phyloP scores from a whole-genome alignment of 2,888 invertebrate genomes.

The Eristalis intricaria region DNA sequence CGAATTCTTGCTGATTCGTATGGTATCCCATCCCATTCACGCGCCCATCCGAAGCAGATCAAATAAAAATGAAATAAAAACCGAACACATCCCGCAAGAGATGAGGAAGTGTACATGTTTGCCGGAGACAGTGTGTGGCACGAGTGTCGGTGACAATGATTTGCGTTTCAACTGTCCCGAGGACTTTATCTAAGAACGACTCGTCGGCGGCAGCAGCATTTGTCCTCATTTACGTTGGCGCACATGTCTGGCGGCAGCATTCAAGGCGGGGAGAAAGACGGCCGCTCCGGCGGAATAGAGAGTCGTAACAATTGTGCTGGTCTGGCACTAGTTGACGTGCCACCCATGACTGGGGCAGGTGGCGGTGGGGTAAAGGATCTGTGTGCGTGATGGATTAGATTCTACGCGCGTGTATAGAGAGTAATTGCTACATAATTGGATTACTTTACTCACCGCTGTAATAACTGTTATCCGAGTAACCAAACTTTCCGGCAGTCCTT shows the following conservation, averaged over 20 bases:
- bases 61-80: background rate
- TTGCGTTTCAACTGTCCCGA: background rate
- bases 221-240: background rate
- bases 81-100: background rate
- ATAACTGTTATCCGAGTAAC: slow-evolving; percentile 88
- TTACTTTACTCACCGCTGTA: slow-evolving; percentile 85
- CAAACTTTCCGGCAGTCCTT: slow-evolving; percentile 90
- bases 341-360: background rate
- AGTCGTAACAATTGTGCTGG: background rate
- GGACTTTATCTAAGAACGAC: background rate
- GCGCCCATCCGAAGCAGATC: background rate
- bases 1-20: background rate
- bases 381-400: slow-evolving; percentile 30
- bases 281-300: background rate
- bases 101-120: background rate
- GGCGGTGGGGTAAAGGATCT: background rate
- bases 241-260: background rate
- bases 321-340: background rate
- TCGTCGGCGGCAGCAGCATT: background rate
- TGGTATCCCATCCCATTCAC: background rate
- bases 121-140: background rate
- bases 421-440: slow-evolving; percentile 50
- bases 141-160: background rate
- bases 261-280: background rate
- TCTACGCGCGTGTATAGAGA: slow-evolving; percentile 3